These are phyloP conservation scores for Gorsachius goisagi DNA, from an alignment of 2,113 vertebrate species.

Conservation along the genomic window DNA sequence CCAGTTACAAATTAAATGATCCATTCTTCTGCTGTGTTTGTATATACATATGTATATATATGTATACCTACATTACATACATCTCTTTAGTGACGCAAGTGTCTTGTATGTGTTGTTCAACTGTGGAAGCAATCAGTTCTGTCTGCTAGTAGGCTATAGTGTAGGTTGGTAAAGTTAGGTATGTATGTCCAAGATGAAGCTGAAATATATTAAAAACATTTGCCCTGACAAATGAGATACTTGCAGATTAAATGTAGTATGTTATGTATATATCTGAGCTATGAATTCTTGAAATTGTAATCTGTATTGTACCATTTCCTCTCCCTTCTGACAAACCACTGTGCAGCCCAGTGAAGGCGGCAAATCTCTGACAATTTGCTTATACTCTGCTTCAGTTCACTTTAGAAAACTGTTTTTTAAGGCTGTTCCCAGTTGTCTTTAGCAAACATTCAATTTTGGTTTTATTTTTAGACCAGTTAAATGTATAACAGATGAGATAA, in stretches of 20 bases:
- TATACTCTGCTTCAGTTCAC: background rate
- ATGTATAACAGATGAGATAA: conserved; percentile 65
- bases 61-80: background rate
- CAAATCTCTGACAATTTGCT: background rate
- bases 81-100: background rate
- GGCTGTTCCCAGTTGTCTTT: conserved; percentile 45
- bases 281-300: background rate
- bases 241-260: background rate
- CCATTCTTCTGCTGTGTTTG: background rate
- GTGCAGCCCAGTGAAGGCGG: background rate
- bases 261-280: background rate
- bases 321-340: background rate
- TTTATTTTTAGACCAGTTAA: conserved; percentile 62
- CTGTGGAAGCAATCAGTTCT: background rate
- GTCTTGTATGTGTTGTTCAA: background rate
- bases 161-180: background rate
- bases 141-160: background rate
- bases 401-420: background rate
- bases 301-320: background rate
- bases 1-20: background rate
- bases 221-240: background rate
- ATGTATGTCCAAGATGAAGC: background rate
- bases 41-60: background rate
- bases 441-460: conserved; percentile 50
- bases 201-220: background rate